phyloP scores from a whole-genome alignment of 1,140 invertebrate genomes.

The Hypsibius dujardini region DNA sequence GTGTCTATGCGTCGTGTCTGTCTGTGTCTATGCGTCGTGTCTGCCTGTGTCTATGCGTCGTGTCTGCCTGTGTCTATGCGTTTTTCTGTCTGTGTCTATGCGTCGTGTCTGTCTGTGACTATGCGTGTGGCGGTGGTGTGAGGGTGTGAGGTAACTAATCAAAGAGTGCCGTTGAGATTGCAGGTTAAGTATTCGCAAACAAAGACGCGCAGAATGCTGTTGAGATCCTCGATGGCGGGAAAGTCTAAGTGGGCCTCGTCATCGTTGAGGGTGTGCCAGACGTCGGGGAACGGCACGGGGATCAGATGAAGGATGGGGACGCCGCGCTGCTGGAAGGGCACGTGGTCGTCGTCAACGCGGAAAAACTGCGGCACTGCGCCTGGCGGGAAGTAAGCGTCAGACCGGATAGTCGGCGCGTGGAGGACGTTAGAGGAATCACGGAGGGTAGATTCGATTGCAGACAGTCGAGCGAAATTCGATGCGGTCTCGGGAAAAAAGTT shows the following conservation, averaged over 20 bases:
- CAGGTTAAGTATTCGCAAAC: slow-evolving; percentile 46
- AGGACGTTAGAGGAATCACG: no score
- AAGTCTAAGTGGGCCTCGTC: slow-evolving; percentile 56
- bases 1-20: no score
- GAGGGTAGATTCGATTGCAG: background rate
- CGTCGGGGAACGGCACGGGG: slow-evolving; percentile 61
- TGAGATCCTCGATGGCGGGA: slow-evolving; percentile 64
- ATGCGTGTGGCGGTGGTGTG: no score
- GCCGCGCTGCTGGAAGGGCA: slow-evolving; percentile 63
- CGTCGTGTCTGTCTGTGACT: no score
- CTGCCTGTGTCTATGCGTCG: no score
- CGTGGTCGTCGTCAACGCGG: slow-evolving; percentile 39
- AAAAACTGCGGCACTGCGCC: background rate
- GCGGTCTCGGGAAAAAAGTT: slow-evolving; percentile 1
- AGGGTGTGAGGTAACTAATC: background rate
- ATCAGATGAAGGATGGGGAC: slow-evolving; percentile 77
- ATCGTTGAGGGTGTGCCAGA: slow-evolving; percentile 68
- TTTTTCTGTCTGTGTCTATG: no score
- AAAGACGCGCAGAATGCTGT: slow-evolving; percentile 68
- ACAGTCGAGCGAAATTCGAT: background rate
- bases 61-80: no score
- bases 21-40: no score
- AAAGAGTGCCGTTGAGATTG: slow-evolving; percentile 33
- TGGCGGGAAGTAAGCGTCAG: background rate
- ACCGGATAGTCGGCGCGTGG: no score